Evolutionary conservation across 2,888 invertebrate genomes (phyloP), one percentile per base, ranked within the genome.

Genomic region (Carterocephalus palaemon): DNA sequence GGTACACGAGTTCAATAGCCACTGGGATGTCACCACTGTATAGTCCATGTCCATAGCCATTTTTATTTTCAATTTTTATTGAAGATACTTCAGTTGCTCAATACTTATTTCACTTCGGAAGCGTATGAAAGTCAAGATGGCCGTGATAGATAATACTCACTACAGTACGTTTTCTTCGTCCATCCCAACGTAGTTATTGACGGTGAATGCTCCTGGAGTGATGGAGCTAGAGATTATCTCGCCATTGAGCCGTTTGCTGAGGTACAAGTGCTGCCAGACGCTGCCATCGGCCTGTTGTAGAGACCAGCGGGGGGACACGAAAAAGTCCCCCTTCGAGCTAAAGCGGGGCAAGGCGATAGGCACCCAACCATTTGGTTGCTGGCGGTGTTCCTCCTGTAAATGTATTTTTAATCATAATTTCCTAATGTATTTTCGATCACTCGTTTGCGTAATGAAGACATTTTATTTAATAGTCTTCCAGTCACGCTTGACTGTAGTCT

Each of bases 311-410:
- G 76, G 69, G 2, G 83, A 82, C 6, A 89, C 56, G 60, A 77
- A 82, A 54, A 73, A 75, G 32, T 80, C 71, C 0, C 88, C 88
- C 13, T 61, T 55, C 1, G 77, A 66, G 32, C 85, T 85, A 60
- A 89, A 90, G 0, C 83, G 68, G 0, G 93, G 92, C 1, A 89
- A 71, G 0, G 88, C 84, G 1, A 90, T 81, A 0, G 89, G 88
- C 0, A 95, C 78, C 95, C 95, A 95, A 0, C 95, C 95, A 1
- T 89, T 78, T 0, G 88, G 74, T 57, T 93, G 90, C 9, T 75
- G 60, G 2, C 90, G 76, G 3, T 75, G 73, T 12, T 84, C 84
- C 40, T 88, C 82, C 88, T 89, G 38, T 10, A 49, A 52, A 26
- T 16, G 33, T 4, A 9, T 15, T 36, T 6, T 24, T 24, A 2